Conservation (phyloP, 2,113 vertebrate species). For the Rousettus leschenaultii region DNA sequence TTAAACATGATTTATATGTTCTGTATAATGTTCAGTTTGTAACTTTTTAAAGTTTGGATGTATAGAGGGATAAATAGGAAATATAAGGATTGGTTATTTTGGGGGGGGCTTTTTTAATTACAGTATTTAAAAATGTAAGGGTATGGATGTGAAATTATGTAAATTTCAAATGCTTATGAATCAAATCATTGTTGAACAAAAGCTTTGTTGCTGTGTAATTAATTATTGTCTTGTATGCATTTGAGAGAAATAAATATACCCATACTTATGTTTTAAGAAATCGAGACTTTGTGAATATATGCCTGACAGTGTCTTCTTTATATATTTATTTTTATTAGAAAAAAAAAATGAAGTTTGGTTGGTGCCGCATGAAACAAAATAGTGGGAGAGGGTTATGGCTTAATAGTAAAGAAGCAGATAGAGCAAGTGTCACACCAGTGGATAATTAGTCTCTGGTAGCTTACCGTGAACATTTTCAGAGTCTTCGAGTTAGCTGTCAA, state of each 20-base stretch:
- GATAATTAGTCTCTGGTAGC: background rate
- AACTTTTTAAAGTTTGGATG: slow-evolving; percentile 85
- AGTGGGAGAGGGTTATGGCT: background rate
- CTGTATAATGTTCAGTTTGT: slow-evolving; percentile 86
- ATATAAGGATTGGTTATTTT: slow-evolving; percentile 82
- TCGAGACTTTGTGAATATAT: slow-evolving; percentile 74
- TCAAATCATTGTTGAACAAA: slow-evolving; percentile 76
- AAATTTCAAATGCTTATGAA: slow-evolving; percentile 79
- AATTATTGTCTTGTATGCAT: slow-evolving; percentile 79
- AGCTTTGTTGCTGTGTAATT: slow-evolving; percentile 83
- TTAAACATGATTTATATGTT: slow-evolving; percentile 86
- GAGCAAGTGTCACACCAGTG: background rate
- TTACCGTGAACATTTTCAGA: background rate
- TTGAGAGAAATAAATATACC: slow-evolving; percentile 75
- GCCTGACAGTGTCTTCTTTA: slow-evolving; percentile 71
- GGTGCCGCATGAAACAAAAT: slow-evolving; percentile 62
- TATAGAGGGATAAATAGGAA: slow-evolving; percentile 84
- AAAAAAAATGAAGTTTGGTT: slow-evolving; percentile 40
- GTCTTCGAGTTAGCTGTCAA: slow-evolving; percentile 11
- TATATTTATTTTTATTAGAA: slow-evolving; percentile 68
- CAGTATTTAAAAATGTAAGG: slow-evolving; percentile 83
- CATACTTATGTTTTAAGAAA: slow-evolving; percentile 74
- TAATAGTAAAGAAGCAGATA: background rate
- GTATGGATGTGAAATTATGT: slow-evolving; percentile 81
- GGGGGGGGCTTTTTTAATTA: slow-evolving; percentile 83